A percentile compares a stretch with the other conserved stretches of the same genome.
Evolutionary conservation across 2,888 invertebrate species (phyloP).

Genomic region (Drosophila ezoana): DNA sequence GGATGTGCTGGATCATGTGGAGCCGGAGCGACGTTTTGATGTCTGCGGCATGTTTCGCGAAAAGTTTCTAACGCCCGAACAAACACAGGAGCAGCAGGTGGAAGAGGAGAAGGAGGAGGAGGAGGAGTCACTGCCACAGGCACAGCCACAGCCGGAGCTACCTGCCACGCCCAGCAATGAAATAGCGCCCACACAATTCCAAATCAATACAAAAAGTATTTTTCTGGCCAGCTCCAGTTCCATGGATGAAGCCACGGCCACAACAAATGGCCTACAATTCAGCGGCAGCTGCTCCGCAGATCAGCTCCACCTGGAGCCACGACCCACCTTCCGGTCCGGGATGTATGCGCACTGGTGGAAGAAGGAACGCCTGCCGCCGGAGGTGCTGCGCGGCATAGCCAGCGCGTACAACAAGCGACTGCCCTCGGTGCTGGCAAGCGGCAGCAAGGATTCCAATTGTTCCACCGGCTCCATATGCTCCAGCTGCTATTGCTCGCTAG

Average conservation of each 20-base stretch:
- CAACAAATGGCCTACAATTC: conserved; percentile 40
- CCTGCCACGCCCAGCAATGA: conserved; percentile 32
- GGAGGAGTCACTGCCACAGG: background rate
- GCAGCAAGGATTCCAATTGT: conserved; percentile 84
- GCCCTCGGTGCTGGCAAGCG: conserved; percentile 85
- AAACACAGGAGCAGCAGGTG: conserved; percentile 57
- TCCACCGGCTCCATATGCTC: conserved; percentile 69
- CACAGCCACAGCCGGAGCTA: background rate
- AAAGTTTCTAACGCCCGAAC: conserved; percentile 81
- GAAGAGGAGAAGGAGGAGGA: conserved; percentile 10
- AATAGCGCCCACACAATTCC: conserved; percentile 60
- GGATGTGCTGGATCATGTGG: conserved; percentile 60
- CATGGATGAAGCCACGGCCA: conserved; percentile 55
- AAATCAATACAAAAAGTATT: conserved; percentile 83
- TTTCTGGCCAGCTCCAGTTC: conserved; percentile 70
- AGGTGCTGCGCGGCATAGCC: conserved; percentile 86
- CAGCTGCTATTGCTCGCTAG: conserved; percentile 77
- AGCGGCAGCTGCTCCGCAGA: conserved; percentile 62
- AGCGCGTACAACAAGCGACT: conserved; percentile 85
- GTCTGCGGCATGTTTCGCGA: conserved; percentile 84
- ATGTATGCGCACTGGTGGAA: conserved; percentile 97
- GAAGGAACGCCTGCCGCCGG: conserved; percentile 92
- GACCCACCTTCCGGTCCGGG: conserved; percentile 90
- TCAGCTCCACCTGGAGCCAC: conserved; percentile 51
- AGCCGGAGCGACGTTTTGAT: conserved; percentile 81